Conservation (phyloP, 1,140 invertebrate species). For the Heliothis virescens region DNA sequence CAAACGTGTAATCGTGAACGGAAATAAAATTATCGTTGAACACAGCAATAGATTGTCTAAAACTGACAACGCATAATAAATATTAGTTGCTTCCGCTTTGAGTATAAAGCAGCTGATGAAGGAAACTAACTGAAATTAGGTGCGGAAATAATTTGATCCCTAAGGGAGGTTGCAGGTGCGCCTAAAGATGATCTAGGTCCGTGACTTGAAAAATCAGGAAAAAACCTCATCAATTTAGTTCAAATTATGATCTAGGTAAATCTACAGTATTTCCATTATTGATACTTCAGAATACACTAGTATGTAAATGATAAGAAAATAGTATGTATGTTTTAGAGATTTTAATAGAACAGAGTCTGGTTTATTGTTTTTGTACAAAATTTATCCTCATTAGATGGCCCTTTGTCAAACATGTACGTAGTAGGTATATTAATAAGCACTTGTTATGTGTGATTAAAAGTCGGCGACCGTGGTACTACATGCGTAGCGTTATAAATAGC, state of each 20-base stretch:
- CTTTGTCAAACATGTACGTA: slow-evolving; percentile 1
- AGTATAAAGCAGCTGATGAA: not conserved
- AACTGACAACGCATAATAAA: not conserved
- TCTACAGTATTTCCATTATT: too few species aligned
- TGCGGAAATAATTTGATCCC: not conserved
- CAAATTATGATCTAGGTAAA: too few species aligned
- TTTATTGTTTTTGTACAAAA: not conserved
- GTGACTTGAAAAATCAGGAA: too few species aligned
- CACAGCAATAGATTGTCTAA: not conserved
- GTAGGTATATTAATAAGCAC: slow-evolving; percentile 27
- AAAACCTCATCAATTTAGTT: too few species aligned
- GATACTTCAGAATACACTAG: too few species aligned
- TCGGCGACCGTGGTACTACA: slow-evolving; percentile 17
- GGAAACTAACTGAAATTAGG: not conserved
- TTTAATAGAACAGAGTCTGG: too few species aligned
- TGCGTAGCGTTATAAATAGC: slow-evolving; percentile 29
- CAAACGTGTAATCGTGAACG: slow-evolving; percentile 45
- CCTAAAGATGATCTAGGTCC: too few species aligned
- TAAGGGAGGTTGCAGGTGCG: too few species aligned
- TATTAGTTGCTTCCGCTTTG: not conserved
- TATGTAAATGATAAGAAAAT: too few species aligned
- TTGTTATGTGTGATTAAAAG: slow-evolving; percentile 18
- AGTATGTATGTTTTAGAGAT: too few species aligned
- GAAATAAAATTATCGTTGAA: slow-evolving; percentile 34
- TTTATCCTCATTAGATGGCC: not conserved